Evolutionary conservation across 2,888 invertebrate species (phyloP), one percentile per base, ranked within the genome.

Genomic region (Heteropelma amictum): DNA sequence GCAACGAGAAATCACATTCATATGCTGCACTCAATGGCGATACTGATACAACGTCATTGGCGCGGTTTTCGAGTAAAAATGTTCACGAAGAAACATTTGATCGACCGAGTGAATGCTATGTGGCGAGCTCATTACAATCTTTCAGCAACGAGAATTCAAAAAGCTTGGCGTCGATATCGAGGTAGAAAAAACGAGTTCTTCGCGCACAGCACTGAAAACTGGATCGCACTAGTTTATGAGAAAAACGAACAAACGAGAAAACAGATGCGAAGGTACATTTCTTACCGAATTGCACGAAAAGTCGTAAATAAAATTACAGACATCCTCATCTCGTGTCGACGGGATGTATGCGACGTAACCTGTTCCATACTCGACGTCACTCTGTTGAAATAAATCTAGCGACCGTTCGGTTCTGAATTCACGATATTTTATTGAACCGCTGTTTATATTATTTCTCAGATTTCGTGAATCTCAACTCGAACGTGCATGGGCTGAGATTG

Each of bases 101-200:
- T 75, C 8, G 56, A 78, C 47, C 76, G 76, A 28, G 81, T 79
- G 2, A 71, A 80, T n/a, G 73, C 76, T 14, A 81, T 81, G 78
- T 81, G 81, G 81, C 45, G 77, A 53, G 42, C 80, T 71, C 28
- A 79, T 76, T 83, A 83, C 58, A 64, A 82, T 35, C n/a, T 33
- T 14, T 80, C 80, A 79, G 86, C 87, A 1, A 80, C 72, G 5
- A 80, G 69, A 42, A 85, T 87, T 54, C 87, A 87, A 68, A 82
- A 84, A 10, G 49, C 74, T 3, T 87, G 87, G 87, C 81, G 86
- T 2, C 86, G 84, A 2, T 84, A 83, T 54, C 77, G 77, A 72
- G 42, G 69, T 10, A 77, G 85, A 21, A 82, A 79, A 35, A 79
- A 65, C 3, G 65, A 58, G 4, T 67, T 79, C 1, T 73, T 83